Percentiles rank a stretch among this genome's conserved stretches.
These are phyloP conservation scores for Nylanderia fulva DNA, from an alignment of 1,140 invertebrate genomes.

Conservation along the genomic window DNA sequence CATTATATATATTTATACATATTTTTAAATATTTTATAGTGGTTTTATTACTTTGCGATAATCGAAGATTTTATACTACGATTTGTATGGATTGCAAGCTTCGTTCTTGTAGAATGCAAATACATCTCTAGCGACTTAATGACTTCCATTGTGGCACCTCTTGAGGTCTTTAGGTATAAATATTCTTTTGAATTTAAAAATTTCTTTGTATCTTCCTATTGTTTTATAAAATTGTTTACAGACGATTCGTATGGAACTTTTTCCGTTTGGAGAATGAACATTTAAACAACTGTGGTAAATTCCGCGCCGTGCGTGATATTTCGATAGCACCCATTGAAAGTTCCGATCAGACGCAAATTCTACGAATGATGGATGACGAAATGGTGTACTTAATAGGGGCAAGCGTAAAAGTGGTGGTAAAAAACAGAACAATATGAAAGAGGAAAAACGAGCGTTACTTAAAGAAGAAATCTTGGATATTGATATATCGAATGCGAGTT, in stretches of 20 bases:
- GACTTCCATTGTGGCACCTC: slow-evolving; percentile 94
- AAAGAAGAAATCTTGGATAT: slow-evolving; percentile 87
- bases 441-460: slow-evolving; percentile 86
- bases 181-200: neutral
- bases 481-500: slow-evolving; percentile 83
- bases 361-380: slow-evolving; percentile 98
- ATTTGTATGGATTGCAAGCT: slow-evolving; percentile 96
- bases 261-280: slow-evolving; percentile 99
- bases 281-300: slow-evolving; percentile 99
- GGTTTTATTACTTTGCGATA: slow-evolving; percentile 99
- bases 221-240: slow-evolving; percentile 78
- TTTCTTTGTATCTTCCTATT: slow-evolving; percentile 12
- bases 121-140: slow-evolving; percentile 94
- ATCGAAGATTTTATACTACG: slow-evolving; percentile 97
- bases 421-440: slow-evolving; percentile 82
- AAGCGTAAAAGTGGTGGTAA: slow-evolving; percentile 86
- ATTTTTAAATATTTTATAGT: slow-evolving; percentile 87
- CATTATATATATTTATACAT: slow-evolving; percentile 59
- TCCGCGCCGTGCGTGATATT: slow-evolving; percentile 99
- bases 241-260: slow-evolving; percentile 99
- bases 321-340: slow-evolving; percentile 98
- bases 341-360: slow-evolving; percentile 95
- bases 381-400: slow-evolving; percentile 93
- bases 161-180: slow-evolving; percentile 96
- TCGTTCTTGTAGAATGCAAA: slow-evolving; percentile 94